Evolutionary conservation across 2,113 vertebrate species (phyloP).

Genomic region (Mugil cephalus): DNA sequence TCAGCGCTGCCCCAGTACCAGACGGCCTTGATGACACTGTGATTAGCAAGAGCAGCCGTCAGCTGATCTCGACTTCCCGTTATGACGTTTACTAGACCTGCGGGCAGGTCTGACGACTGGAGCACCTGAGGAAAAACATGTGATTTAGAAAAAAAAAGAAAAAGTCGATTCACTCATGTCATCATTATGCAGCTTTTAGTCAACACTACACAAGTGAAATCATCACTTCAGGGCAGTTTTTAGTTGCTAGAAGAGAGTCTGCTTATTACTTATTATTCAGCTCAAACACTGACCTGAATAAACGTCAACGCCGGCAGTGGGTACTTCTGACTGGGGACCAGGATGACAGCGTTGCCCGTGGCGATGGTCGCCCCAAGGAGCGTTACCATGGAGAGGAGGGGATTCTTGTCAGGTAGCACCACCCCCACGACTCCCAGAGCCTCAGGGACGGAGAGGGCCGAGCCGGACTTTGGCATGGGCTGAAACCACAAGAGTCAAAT

Average conservation of each 20-base stretch:
- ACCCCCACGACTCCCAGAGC: slow-evolving; percentile 89
- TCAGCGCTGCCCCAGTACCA: slow-evolving; percentile 92
- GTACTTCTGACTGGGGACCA: slow-evolving; percentile 87
- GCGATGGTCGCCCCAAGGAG: slow-evolving; percentile 87
- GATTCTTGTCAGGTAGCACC: slow-evolving; percentile 85
- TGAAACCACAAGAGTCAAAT: slow-evolving; percentile 47
- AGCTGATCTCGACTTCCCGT: slow-evolving; percentile 87
- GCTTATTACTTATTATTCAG: too few relatives aligned
- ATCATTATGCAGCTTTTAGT: too few relatives aligned
- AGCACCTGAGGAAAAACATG: slow-evolving; percentile 81
- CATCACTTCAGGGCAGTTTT: too few relatives aligned
- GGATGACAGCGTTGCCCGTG: slow-evolving; percentile 86
- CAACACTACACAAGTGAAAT: too few relatives aligned
- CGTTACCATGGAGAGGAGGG: slow-evolving; percentile 89
- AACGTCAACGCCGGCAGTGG: slow-evolving; percentile 87
- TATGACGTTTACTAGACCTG: slow-evolving; percentile 88
- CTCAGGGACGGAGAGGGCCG: slow-evolving; percentile 84
- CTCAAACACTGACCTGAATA: slow-evolving; percentile 85
- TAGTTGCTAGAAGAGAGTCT: too few relatives aligned
- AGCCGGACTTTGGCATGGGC: slow-evolving; percentile 85
- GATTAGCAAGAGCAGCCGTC: slow-evolving; percentile 88
- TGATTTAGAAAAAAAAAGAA: background rate
- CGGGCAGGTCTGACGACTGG: slow-evolving; percentile 85
- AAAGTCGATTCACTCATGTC: too few relatives aligned
- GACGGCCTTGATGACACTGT: slow-evolving; percentile 90